phyloP scores from a whole-genome alignment of 2,888 invertebrate genomes.

The Drosophila crucigera region DNA sequence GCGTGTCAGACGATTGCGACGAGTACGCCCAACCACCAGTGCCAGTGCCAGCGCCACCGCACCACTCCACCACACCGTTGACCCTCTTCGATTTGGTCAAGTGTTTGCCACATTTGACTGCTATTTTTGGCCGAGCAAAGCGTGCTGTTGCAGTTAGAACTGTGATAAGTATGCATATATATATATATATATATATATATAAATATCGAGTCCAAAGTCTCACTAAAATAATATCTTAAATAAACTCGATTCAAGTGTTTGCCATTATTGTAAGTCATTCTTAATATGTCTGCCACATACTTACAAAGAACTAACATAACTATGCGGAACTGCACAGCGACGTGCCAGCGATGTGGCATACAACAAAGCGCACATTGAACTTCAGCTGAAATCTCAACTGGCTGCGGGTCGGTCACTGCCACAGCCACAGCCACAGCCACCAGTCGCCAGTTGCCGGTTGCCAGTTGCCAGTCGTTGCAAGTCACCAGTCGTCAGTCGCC shows the following conservation, averaged over 20 bases:
- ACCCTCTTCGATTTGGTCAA: conserved; percentile 22
- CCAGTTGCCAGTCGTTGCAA: conserved; percentile 6
- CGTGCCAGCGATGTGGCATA: conserved; percentile 42
- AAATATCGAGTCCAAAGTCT: not conserved
- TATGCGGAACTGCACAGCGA: conserved; percentile 62
- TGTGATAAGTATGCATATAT: not conserved
- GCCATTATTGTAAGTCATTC: conserved; percentile 4
- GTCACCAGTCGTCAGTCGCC: conserved; percentile 27
- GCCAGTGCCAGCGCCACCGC: not conserved
- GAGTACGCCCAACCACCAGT: not conserved
- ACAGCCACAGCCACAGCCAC: conserved; percentile 42
- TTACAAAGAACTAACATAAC: conserved; percentile 31
- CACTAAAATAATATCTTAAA: not conserved
- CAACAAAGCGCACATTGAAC: conserved; percentile 65
- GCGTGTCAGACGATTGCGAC: conserved; percentile 56
- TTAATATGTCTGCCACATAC: not conserved
- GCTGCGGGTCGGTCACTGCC: conserved; percentile 73
- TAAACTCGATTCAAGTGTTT: not conserved
- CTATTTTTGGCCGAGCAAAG: conserved; percentile 23
- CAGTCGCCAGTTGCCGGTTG: not conserved
- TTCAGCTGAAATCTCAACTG: conserved; percentile 57
- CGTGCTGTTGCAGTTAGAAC: conserved; percentile 14
- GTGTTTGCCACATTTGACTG: conserved; percentile 23
- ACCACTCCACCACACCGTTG: conserved; percentile 4
- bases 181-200: not conserved